A percentile compares a stretch with the other conserved stretches of the same genome.
Evolutionary conservation across 2,113 vertebrate genomes (phyloP).

Genomic region (Megaceryle maxima): DNA sequence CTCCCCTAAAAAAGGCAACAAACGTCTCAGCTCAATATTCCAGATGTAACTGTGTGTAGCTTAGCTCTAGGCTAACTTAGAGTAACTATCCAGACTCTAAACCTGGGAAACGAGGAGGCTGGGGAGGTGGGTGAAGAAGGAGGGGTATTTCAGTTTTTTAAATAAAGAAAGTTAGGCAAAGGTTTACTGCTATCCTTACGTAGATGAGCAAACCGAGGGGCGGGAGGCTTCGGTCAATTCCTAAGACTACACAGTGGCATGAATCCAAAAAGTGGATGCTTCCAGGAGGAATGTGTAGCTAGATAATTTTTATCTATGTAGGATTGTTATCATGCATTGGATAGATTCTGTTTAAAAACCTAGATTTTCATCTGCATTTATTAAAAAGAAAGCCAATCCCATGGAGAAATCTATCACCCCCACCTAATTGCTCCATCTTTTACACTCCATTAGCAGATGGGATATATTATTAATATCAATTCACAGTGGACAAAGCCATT

Average conservation of each 20-base stretch:
- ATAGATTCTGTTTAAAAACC: neutral
- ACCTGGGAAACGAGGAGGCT: neutral
- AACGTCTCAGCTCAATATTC: neutral
- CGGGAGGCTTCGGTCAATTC: neutral
- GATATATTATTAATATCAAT: neutral
- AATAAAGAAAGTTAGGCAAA: neutral
- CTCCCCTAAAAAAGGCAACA: neutral
- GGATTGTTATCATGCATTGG: neutral
- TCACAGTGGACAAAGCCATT: neutral
- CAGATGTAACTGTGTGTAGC: neutral
- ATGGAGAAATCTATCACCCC: neutral
- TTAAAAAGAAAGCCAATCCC: neutral
- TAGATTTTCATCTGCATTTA: neutral
- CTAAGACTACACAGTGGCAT: neutral
- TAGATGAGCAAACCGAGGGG: neutral
- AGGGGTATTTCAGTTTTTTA: neutral
- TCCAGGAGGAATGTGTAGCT: neutral
- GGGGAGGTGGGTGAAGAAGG: neutral
- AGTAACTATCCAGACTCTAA: neutral
- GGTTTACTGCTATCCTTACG: neutral
- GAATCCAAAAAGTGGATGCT: neutral
- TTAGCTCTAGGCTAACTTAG: neutral
- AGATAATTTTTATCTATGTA: neutral
- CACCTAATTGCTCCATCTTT: neutral
- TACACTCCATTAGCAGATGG: neutral